Evolutionary conservation across 2,888 invertebrate genomes (phyloP).

Genomic region (Drosophila buzzatii): DNA sequence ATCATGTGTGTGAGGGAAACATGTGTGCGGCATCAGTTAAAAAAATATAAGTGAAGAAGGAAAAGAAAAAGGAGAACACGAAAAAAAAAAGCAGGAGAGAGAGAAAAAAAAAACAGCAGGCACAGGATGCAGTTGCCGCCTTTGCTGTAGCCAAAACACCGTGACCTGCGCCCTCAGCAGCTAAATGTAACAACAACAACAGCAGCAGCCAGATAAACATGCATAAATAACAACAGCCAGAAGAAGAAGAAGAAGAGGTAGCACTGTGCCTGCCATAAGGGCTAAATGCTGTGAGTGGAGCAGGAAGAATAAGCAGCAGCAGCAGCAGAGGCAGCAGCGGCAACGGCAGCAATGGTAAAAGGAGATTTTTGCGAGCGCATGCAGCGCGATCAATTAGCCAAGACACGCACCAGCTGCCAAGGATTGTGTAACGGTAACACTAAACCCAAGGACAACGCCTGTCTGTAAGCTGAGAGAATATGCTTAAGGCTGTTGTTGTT

Average conservation of each 20-base stretch:
- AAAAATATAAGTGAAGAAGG: slow-evolving; percentile 14
- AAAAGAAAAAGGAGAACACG: slow-evolving; percentile 7
- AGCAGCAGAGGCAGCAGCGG: too few relatives aligned
- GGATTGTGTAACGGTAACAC: slow-evolving; percentile 61
- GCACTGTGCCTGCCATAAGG: slow-evolving; percentile 15
- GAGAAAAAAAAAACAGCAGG: slow-evolving; percentile 39
- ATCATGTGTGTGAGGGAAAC: slow-evolving; percentile 38
- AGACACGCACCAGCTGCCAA: slow-evolving; percentile 60
- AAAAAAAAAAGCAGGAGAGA: background rate
- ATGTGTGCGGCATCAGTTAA: slow-evolving; percentile 61
- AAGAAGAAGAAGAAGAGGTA: background rate
- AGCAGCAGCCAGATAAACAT: slow-evolving; percentile 42
- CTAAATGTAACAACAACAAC: slow-evolving; percentile 49
- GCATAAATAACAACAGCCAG: slow-evolving; percentile 38
- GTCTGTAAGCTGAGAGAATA: slow-evolving; percentile 30
- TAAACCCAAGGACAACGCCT: slow-evolving; percentile 58
- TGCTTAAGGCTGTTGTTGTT: background rate
- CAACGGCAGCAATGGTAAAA: background rate
- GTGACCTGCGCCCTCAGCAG: slow-evolving; percentile 62
- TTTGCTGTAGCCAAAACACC: slow-evolving; percentile 31
- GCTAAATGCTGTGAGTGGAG: slow-evolving; percentile 12
- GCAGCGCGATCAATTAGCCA: slow-evolving; percentile 57
- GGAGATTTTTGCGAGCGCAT: slow-evolving; percentile 28
- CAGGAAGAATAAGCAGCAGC: background rate
- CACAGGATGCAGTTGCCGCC: slow-evolving; percentile 60